Evolutionary conservation across 2,888 invertebrate genomes (phyloP).

Genomic region (Drymonia ruficornis): DNA sequence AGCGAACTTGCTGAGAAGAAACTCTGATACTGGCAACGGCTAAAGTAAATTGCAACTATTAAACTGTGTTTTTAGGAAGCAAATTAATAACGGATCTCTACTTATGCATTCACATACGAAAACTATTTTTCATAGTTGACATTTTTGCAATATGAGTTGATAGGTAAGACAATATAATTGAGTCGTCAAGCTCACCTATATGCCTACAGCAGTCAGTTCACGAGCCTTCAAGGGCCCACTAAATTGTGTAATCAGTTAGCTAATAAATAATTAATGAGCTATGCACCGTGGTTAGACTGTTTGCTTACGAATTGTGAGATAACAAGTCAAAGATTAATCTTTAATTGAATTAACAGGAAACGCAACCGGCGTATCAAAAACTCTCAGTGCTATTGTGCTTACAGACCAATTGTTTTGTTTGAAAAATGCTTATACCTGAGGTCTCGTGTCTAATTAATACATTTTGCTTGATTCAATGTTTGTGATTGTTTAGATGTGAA

Average conservation of each 20-base stretch:
- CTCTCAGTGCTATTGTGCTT: constrained; percentile 32
- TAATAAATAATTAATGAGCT: constrained; percentile 34
- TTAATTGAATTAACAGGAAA: constrained; percentile 36
- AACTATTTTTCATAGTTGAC: no score
- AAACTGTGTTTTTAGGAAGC: no score
- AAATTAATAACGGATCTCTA: no score
- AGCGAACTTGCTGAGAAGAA: constrained; percentile 31
- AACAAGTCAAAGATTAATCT: constrained; percentile 37
- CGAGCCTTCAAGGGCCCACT: constrained; percentile 17
- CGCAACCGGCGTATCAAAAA: constrained; percentile 22
- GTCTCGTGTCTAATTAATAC: constrained; percentile 12
- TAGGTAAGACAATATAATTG: no score
- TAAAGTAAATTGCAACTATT: constrained; percentile 35
- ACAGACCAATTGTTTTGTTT: constrained; percentile 26
- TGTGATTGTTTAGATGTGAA: constrained; percentile 7
- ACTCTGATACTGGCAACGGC: constrained; percentile 36
- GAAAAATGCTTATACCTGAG: constrained; percentile 25
- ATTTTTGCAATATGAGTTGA: no score
- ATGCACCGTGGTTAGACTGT: constrained; percentile 28
- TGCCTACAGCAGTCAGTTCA: background rate
- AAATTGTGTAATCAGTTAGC: constrained; percentile 30
- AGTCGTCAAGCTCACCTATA: no score
- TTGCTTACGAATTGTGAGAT: constrained; percentile 31
- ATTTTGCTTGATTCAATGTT: constrained; percentile 14
- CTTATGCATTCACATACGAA: no score